phyloP scores from a whole-genome alignment of 92 coral and sea anemone species.

The Montipora capitata region DNA sequence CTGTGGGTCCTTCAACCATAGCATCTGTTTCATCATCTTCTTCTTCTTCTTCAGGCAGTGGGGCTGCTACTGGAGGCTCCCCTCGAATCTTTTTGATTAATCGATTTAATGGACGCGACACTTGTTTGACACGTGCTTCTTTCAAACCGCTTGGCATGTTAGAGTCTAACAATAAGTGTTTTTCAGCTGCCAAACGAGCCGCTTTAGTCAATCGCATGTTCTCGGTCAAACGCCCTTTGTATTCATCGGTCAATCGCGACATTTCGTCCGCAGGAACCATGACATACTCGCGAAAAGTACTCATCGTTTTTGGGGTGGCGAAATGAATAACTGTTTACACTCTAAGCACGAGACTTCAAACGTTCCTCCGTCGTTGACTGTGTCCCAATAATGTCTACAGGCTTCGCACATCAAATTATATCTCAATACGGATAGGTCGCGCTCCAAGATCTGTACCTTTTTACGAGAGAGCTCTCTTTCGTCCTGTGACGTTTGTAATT shows the following conservation, averaged over 20 bases:
- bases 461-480: too few species aligned
- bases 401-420: too few species aligned
- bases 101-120: not conserved
- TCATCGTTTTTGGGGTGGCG: too few species aligned
- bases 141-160: not conserved
- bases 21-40: too few species aligned
- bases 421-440: too few species aligned
- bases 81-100: not conserved
- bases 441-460: too few species aligned
- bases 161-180: not conserved
- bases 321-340: not conserved
- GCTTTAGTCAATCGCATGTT: not conserved
- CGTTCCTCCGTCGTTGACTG: not conserved
- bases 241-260: not conserved
- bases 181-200: not conserved
- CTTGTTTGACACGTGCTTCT: not conserved
- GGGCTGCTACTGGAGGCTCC: not conserved
- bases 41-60: too few species aligned
- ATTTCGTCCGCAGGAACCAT: not conserved
- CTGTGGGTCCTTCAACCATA: too few species aligned
- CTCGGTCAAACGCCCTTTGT: not conserved
- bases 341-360: not conserved
- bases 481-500: too few species aligned
- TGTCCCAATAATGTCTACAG: too few species aligned
- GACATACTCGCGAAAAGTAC: not conserved